phyloP scores from a whole-genome alignment of 2,113 vertebrate species.

The Barbus barbus region DNA sequence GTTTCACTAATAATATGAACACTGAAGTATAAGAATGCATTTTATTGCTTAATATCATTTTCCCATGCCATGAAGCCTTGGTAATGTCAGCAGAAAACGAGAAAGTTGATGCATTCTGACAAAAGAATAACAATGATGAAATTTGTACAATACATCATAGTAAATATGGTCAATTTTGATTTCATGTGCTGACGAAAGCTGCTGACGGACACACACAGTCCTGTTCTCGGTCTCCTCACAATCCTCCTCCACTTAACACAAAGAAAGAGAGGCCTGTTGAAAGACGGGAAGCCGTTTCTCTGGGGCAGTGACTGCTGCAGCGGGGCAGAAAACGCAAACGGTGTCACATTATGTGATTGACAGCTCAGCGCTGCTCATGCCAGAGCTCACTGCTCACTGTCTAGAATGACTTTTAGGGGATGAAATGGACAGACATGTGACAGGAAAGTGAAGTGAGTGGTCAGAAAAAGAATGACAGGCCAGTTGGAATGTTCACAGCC shows the following conservation, averaged over 20 bases:
- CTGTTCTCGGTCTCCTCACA: slow-evolving; percentile 2
- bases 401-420: background rate
- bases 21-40: background rate
- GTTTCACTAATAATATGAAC: background rate
- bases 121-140: background rate
- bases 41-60: background rate
- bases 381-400: slow-evolving; percentile 12
- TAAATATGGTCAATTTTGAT: background rate
- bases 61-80: background rate
- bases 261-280: background rate
- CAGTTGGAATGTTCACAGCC: background rate
- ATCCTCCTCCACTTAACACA: background rate
- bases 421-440: background rate
- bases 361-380: background rate
- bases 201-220: slow-evolving; percentile 24
- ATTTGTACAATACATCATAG: background rate
- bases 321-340: background rate
- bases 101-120: background rate
- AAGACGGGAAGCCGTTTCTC: slow-evolving; percentile 7
- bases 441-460: background rate
- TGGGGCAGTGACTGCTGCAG: slow-evolving; percentile 1
- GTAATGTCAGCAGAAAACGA: background rate
- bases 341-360: slow-evolving; percentile 21
- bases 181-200: slow-evolving; percentile 32
- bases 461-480: background rate